phyloP scores from a whole-genome alignment of 2,888 invertebrate genomes.

The Meteorus colon region DNA sequence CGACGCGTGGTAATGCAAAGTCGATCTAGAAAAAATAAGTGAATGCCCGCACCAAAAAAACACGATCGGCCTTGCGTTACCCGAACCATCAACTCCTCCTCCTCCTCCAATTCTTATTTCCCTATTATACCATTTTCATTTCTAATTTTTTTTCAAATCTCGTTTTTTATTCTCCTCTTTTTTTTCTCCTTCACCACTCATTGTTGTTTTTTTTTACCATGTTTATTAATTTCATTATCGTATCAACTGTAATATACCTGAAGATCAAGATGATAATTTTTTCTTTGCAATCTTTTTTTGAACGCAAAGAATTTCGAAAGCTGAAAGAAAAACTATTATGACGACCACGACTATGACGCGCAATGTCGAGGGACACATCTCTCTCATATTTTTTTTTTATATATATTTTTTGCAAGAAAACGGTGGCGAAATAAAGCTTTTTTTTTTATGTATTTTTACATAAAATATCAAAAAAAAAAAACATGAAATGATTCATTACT shows the following conservation, averaged over 20 bases:
- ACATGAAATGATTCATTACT: neutral
- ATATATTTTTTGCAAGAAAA: constrained; percentile 72
- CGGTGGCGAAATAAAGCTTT: constrained; percentile 73
- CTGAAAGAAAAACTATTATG: constrained; percentile 18
- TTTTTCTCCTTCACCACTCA: constrained; percentile 5
- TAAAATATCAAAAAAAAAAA: constrained; percentile 59
- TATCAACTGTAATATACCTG: constrained; percentile 52
- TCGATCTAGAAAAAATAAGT: constrained; percentile 34
- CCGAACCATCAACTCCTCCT: constrained; percentile 1
- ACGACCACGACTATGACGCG: constrained; percentile 34
- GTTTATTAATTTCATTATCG: constrained; percentile 52
- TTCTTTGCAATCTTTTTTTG: constrained; percentile 46
- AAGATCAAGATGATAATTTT: constrained; percentile 49
- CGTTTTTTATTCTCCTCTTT: constrained; percentile 10
- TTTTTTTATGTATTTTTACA: constrained; percentile 73
- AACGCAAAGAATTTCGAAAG: constrained; percentile 31
- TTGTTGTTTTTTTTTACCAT: constrained; percentile 41
- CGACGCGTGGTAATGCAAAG: constrained; percentile 35
- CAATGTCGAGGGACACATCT: constrained; percentile 30
- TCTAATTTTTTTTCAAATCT: neutral
- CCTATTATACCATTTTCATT: constrained; percentile 1
- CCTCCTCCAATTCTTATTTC: constrained; percentile 27
- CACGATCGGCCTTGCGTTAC: constrained; percentile 39
- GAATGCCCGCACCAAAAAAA: constrained; percentile 40
- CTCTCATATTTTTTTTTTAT: constrained; percentile 63